Base-by-base conservation (phyloP, 2,797 vertebrate genomes). In the Parauchenoglanis punctatus region DNA sequence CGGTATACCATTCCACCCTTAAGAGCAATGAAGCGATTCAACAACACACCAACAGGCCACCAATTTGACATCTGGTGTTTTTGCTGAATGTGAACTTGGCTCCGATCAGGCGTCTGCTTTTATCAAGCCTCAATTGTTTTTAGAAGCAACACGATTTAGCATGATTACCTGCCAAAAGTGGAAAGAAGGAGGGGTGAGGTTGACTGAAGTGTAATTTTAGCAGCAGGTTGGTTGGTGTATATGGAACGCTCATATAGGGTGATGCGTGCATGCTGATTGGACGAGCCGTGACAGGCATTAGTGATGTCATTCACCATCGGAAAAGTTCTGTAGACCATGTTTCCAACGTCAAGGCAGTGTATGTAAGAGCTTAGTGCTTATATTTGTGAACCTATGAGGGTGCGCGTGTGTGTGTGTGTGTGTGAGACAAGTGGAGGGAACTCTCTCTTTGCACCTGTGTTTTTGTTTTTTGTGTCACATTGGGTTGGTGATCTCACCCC, bases 381-480 rank as follows among this genome's bases (percentile, higher is more conserved):
- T 89, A 83, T 76, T 84, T 70, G 31, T 63, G 56, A 82, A 82
- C 54, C 25, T 83, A 73, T 87, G 81, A 77, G 68, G 63, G 76
- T 35, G 83, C 49, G 56, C 20, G 65, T 72, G 56, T 54, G n/a
- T 85, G 75, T 61, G 58, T 81, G 88, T 25, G 72, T 70, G 80
- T 77, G 54, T 84, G 82, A 72, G 81, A 84, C 73, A 28, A 18
- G 73, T 86, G 40, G 61, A 86, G 86, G 82, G 68, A 89, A 88
- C 78, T 89, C 85, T 87, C 59, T 82, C 54, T 58, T 87, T 92
- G 91, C 90, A 92, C 90, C 91, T 90, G 89, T 89, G 86, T 90
- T 91, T 90, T 92, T 91, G 89, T 92, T 90, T 92, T 90, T 89
- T 90, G 73, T 90, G 87, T 90, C 81, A 90, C 40, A 85, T 80